Evolutionary conservation across 2,888 invertebrate genomes (phyloP).

Genomic region (Cheilosia variabilis): DNA sequence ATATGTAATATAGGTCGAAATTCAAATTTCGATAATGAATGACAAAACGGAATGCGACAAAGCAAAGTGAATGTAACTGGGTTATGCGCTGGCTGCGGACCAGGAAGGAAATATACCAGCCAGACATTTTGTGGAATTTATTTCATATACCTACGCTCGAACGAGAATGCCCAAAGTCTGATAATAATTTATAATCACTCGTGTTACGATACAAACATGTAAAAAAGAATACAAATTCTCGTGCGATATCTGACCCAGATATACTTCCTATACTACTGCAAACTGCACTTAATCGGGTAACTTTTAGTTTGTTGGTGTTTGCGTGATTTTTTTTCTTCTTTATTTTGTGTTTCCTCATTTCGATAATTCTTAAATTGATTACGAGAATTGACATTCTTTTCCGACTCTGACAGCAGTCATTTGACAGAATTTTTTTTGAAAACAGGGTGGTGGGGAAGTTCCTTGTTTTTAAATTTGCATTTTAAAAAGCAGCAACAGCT

Average conservation of each 20-base stretch:
- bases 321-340: constrained; percentile 1
- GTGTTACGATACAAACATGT: background rate
- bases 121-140: constrained; percentile 27
- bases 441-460: too few species aligned
- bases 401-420: too few species aligned
- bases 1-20: constrained; percentile 19
- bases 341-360: constrained; percentile 11
- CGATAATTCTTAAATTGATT: constrained; percentile 3
- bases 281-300: background rate
- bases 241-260: constrained; percentile 48
- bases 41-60: constrained; percentile 1
- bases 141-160: constrained; percentile 18
- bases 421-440: too few species aligned
- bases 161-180: constrained; percentile 17
- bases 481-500: too few species aligned
- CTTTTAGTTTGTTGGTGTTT: background rate
- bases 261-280: background rate
- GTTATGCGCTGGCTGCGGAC: background rate
- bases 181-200: constrained; percentile 47
- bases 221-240: constrained; percentile 14
- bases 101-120: constrained; percentile 25
- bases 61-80: constrained; percentile 20
- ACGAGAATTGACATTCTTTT: background rate
- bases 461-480: background rate
- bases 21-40: constrained; percentile 13